A percentile compares a stretch with the other conserved stretches of the same genome.
Evolutionary conservation across 2,888 invertebrate genomes (phyloP).

Genomic region (Pocota personata): DNA sequence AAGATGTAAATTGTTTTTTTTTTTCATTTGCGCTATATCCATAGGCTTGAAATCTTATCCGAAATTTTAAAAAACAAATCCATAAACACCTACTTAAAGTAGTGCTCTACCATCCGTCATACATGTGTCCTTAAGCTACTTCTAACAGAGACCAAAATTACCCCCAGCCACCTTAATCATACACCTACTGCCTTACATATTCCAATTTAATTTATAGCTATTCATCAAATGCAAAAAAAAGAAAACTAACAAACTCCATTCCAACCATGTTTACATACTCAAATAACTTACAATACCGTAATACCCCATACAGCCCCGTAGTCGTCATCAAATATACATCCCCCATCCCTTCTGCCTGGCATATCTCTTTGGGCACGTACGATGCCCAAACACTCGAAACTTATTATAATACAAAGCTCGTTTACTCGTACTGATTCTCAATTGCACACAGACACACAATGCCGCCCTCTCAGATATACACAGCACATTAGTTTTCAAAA

Average conservation of each 20-base stretch:
- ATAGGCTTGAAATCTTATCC: not conserved
- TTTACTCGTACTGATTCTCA: slow-evolving; percentile 70
- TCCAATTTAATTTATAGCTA: slow-evolving; percentile 60
- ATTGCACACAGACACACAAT: slow-evolving; percentile 62
- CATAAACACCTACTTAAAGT: slow-evolving; percentile 42
- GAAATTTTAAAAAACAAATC: not conserved
- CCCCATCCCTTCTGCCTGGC: not conserved
- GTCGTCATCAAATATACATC: slow-evolving; percentile 33
- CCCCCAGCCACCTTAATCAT: slow-evolving; percentile 27
- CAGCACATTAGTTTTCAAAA: slow-evolving; percentile 72
- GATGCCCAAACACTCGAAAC: slow-evolving; percentile 70
- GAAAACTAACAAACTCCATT: slow-evolving; percentile 57
- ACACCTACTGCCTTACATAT: slow-evolving; percentile 67
- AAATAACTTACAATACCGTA: slow-evolving; percentile 53
- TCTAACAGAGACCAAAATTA: not conserved
- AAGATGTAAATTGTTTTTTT: no score
- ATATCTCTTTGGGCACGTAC: slow-evolving; percentile 65
- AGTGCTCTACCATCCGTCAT: not conserved
- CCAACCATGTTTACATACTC: slow-evolving; percentile 63
- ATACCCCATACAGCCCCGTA: slow-evolving; percentile 14
- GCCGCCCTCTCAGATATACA: slow-evolving; percentile 52
- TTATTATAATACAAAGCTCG: slow-evolving; percentile 73
- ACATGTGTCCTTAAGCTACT: not conserved
- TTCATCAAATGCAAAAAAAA: slow-evolving; percentile 66
- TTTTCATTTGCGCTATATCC: no score